phyloP scores from a whole-genome alignment of 2,888 invertebrate genomes.

The Nephrotoma flavescens region DNA sequence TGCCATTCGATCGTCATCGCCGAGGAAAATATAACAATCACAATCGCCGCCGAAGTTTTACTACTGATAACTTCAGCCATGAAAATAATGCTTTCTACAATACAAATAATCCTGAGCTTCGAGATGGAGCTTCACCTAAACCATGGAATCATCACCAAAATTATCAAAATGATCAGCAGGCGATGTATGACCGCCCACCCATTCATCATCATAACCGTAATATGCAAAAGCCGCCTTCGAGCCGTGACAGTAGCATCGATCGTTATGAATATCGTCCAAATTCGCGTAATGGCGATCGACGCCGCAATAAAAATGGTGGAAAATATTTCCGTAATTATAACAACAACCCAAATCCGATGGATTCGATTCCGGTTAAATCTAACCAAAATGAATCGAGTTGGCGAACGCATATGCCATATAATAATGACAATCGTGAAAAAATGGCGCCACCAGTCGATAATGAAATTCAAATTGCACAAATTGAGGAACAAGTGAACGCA shows the following conservation, averaged over 20 bases:
- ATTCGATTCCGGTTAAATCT: not conserved
- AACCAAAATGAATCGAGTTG: not conserved
- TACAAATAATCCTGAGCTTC: not conserved
- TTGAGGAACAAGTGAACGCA: constrained; percentile 6
- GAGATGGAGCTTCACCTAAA: not conserved
- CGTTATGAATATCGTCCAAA: not conserved
- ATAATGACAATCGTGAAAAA: not conserved
- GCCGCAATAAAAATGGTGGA: not conserved
- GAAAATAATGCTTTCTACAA: not conserved
- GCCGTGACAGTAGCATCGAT: not conserved
- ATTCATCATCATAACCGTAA: not conserved
- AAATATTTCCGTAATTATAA: not conserved
- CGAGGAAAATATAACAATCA: not conserved
- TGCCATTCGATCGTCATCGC: not conserved
- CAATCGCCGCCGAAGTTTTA: not conserved
- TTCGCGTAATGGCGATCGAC: not conserved
- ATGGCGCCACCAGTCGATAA: not conserved
- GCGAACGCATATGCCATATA: not conserved
- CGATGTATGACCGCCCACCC: not conserved
- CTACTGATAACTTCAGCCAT: not conserved
- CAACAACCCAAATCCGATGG: not conserved
- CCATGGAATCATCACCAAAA: not conserved
- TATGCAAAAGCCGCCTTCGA: not conserved
- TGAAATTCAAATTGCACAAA: constrained; percentile 4
- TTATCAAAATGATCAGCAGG: not conserved